Conservation (phyloP, 2,113 vertebrate species). For the Vulpes vulpes region DNA sequence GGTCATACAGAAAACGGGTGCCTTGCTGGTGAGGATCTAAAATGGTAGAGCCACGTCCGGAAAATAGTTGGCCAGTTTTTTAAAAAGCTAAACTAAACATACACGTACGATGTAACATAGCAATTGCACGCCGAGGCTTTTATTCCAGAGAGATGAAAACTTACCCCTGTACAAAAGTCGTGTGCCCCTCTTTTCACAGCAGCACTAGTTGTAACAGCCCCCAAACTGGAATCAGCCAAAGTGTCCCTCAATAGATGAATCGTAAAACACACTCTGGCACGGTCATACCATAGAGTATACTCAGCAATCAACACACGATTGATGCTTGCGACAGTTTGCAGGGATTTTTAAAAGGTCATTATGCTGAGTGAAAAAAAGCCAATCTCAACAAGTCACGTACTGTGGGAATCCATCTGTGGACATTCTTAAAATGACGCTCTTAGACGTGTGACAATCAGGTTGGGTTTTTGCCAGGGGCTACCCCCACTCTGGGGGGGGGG, state of each 20-base stretch:
- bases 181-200: background rate
- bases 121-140: background rate
- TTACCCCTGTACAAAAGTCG: background rate
- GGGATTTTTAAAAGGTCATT: background rate
- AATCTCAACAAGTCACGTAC: background rate
- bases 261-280: background rate
- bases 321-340: background rate
- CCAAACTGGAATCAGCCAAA: background rate
- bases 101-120: background rate
- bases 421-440: background rate
- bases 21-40: background rate
- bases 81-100: constrained; percentile 8
- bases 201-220: background rate
- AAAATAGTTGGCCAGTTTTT: background rate
- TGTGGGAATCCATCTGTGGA: too few species aligned
- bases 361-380: background rate
- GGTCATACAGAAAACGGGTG: background rate
- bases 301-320: background rate
- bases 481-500: too few species aligned
- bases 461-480: background rate
- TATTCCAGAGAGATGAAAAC: background rate
- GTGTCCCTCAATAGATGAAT: background rate
- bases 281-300: background rate
- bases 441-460: background rate
- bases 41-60: background rate